phyloP scores from a whole-genome alignment of 1,140 invertebrate genomes.

The Diachasmimorpha longicaudata region DNA sequence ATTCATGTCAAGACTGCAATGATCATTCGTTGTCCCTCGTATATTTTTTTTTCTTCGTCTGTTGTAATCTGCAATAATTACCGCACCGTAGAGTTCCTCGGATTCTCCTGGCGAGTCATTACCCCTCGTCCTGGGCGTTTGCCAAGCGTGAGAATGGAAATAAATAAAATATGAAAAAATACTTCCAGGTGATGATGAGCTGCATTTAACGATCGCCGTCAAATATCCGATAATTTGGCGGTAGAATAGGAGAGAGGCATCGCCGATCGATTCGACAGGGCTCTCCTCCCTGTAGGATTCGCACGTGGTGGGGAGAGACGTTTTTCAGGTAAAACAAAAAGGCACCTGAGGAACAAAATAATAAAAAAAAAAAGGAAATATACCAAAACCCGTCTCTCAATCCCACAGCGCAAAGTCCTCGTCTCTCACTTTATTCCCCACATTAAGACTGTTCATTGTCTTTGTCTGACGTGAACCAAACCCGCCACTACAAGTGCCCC shows the following conservation, averaged over 20 bases:
- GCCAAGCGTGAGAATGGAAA: too few relatives aligned
- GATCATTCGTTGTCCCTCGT: neutral
- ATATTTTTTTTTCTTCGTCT: neutral
- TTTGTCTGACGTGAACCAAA: conserved; percentile 28
- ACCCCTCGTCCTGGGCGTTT: too few relatives aligned
- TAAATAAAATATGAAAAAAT: too few relatives aligned
- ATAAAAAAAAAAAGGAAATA: neutral
- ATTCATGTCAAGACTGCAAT: neutral
- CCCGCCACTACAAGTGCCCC: conserved; percentile 20
- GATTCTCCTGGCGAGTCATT: too few relatives aligned
- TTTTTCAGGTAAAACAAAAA: conserved; percentile 33
- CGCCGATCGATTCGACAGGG: conserved; percentile 9
- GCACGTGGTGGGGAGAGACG: neutral
- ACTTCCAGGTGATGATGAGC: too few relatives aligned
- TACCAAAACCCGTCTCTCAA: neutral
- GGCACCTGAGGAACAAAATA: neutral
- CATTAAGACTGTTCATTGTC: neutral
- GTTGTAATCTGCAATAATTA: neutral
- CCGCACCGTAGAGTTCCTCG: neutral
- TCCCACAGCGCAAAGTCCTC: neutral
- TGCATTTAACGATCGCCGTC: too few relatives aligned
- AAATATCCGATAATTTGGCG: neutral
- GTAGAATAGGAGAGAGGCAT: conserved; percentile 7
- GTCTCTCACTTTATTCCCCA: neutral
- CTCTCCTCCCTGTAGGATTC: neutral